Evolutionary conservation across 2,888 invertebrate species (phyloP), one percentile per base, ranked within the genome.

Genomic region (Drosophila greeni): DNA sequence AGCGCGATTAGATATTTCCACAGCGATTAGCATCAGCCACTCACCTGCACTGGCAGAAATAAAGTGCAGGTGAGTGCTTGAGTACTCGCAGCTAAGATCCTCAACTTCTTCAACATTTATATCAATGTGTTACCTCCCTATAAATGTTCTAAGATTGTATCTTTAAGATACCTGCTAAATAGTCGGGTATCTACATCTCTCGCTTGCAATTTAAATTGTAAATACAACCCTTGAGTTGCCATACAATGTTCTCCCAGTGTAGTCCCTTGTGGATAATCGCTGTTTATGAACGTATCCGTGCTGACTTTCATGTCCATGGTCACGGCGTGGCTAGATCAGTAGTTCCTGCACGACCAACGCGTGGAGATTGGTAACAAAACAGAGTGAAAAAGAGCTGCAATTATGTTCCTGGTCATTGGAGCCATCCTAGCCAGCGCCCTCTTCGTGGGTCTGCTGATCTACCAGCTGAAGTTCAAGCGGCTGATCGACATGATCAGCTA

Each of bases 391-490:
- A 18, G 14, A 5, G 20, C 5, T n/a, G n/a, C 3, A 23, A 73
- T 58, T 52, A 85, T 84, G 85, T 75, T 75, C 36, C 52, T 82
- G 16, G 31, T 65, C 23, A 11, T 82, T 56, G 82, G 74, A 29
- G 61, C 80, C 6, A 2, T 85, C 6, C 24, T 72, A 47, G 72
- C 57, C 47, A 75, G 74, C 37, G 65, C 54, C 37, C 29, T 75
- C 4, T 62, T 82, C 20, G 57, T 40, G 29, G 72, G 51, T 24
- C 49, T 78, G 12, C 58, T 77, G 4, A n/a, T 83, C 52, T 84
- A 85, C 43, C 73, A 71, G 43, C 54, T 75, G 11, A 87, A 88
- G 69, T 87, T 71, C 45, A 84, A 77, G 51, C 81, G 80, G 18
- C 65, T 82, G 3, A 75, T 87, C 2, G 70, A 83, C 4, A 66